phyloP scores from a whole-genome alignment of 2,797 vertebrate species.

The Apogon talboti region DNA sequence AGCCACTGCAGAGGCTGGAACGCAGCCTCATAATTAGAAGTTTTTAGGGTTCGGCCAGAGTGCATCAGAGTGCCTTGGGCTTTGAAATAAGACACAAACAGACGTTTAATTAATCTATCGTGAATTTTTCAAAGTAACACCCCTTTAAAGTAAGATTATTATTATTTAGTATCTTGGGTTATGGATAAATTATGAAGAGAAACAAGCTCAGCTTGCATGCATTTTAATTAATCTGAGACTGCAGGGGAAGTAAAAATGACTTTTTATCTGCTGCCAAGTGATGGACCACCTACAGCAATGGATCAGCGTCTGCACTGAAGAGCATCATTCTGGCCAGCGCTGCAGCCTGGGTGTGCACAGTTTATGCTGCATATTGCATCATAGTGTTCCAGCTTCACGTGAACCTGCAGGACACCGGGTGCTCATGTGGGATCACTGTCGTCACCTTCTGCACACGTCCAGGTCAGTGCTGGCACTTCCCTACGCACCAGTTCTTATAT shows the following conservation, averaged over 20 bases:
- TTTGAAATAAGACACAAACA: constrained; percentile 74
- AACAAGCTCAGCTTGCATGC: constrained; percentile 77
- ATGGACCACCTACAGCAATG: constrained; percentile 75
- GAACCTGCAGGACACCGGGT: constrained; percentile 2
- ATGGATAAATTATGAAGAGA: constrained; percentile 83
- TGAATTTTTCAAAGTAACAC: constrained; percentile 78
- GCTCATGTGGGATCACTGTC: not conserved
- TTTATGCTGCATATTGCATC: constrained; percentile 50
- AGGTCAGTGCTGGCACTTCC: constrained; percentile 3
- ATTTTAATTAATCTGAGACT: constrained; percentile 85
- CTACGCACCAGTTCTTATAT: constrained; percentile 10
- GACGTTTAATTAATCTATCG: constrained; percentile 79
- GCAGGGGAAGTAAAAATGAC: constrained; percentile 69
- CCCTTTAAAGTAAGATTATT: constrained; percentile 76
- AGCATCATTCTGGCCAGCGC: constrained; percentile 43
- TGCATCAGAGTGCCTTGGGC: constrained; percentile 65
- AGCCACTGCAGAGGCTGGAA: constrained; percentile 38
- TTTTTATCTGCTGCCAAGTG: constrained; percentile 83
- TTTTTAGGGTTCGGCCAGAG: constrained; percentile 76
- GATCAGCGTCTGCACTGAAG: constrained; percentile 55
- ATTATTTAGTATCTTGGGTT: constrained; percentile 81
- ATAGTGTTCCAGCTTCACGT: constrained; percentile 14
- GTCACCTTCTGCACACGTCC: constrained; percentile 11
- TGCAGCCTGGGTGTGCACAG: constrained; percentile 41
- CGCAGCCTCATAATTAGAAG: constrained; percentile 49